Percentiles rank a stretch among this genome's conserved stretches.
Evolutionary conservation across 2,113 vertebrate species (phyloP).

Genomic region (Plestiodon gilberti): DNA sequence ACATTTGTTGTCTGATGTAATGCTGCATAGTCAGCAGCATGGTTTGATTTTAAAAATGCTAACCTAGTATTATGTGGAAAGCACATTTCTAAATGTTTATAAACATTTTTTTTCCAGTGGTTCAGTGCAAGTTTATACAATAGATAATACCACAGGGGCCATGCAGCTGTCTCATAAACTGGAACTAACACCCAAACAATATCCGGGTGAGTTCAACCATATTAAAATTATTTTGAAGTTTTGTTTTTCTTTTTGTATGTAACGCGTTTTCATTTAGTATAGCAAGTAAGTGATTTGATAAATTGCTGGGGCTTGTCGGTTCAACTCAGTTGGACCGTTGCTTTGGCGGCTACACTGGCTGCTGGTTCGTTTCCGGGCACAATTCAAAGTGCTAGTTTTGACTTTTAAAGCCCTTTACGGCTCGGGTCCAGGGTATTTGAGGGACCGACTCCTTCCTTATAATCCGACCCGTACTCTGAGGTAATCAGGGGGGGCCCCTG

Average conservation of each 20-base stretch:
- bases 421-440: too few species aligned
- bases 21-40: neutral
- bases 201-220: conserved; percentile 86
- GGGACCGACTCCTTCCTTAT: too few species aligned
- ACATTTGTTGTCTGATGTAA: neutral
- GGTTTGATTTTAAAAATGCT: neutral
- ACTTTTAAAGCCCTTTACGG: too few species aligned
- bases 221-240: neutral
- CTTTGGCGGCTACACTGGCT: too few species aligned
- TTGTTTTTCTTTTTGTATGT: neutral
- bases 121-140: conserved; percentile 93
- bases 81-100: conserved; percentile 29
- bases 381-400: too few species aligned
- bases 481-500: too few species aligned
- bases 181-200: conserved; percentile 97
- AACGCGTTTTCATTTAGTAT: conserved; percentile 8
- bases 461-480: too few species aligned
- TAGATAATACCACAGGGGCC: conserved; percentile 92
- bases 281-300: neutral
- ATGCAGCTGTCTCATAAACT: conserved; percentile 98
- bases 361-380: too few species aligned
- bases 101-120: conserved; percentile 81
- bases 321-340: too few species aligned
- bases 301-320: too few species aligned
- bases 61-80: neutral